These are phyloP conservation scores for Propsilocerus akamusi DNA, from an alignment of 1,140 invertebrate genomes.

Conservation along the genomic window DNA sequence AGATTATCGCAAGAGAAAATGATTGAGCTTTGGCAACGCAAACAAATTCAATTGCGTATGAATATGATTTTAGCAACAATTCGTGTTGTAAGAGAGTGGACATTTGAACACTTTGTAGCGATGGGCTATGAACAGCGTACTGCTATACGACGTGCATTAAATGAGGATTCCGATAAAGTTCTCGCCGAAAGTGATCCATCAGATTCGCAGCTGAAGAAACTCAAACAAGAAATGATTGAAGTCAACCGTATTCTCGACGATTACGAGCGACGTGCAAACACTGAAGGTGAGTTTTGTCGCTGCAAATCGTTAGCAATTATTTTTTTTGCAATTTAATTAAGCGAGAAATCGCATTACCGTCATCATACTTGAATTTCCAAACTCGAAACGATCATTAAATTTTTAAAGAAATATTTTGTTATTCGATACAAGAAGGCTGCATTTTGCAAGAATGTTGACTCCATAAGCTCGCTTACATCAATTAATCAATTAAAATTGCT, in stretches of 20 bases:
- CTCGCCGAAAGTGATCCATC: constrained; percentile 73
- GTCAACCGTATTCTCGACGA: constrained; percentile 85
- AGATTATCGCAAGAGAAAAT: constrained; percentile 64
- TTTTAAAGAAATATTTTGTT: no score
- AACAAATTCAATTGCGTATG: constrained; percentile 72
- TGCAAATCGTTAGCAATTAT: no score
- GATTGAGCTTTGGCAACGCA: constrained; percentile 80
- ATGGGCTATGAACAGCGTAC: constrained; percentile 84
- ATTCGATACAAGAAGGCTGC: no score
- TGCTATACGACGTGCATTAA: constrained; percentile 79
- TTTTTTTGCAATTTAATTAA: no score
- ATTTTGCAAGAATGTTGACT: no score
- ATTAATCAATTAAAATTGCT: no score
- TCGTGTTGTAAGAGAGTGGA: constrained; percentile 83
- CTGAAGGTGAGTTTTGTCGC: constrained; percentile 46
- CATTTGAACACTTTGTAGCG: constrained; percentile 63
- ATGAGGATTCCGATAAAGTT: constrained; percentile 86
- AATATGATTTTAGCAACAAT: constrained; percentile 96
- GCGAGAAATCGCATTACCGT: no score
- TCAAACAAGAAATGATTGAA: constrained; percentile 75
- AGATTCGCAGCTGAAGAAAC: constrained; percentile 66
- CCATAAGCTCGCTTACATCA: no score
- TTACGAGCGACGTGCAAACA: constrained; percentile 58
- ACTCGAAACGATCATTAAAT: no score
- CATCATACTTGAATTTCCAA: no score